Evolutionary conservation across 2,888 invertebrate species (phyloP), one percentile per base, ranked within the genome.

Genomic region (Rhyacophila evoluta): DNA sequence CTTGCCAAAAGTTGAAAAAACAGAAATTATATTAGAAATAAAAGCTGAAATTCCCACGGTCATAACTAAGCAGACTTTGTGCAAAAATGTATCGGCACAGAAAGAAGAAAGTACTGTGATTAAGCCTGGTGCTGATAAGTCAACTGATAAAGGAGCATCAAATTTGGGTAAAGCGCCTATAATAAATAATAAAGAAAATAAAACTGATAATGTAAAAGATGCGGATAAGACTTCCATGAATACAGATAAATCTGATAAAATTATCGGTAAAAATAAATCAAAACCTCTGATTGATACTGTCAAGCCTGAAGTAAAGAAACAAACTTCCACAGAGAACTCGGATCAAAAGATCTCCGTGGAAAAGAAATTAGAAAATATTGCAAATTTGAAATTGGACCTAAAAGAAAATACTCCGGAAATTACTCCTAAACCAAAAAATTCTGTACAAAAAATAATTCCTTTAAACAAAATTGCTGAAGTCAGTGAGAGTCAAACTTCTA

Each of bases 1-100:
- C 11, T 70, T 33, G 55, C 55, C 55, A 55, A 55, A 55, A 55
- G 19, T 55, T n/a, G 67, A 74, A 74, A 74, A 74, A 55, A 15
- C 67, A 55, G 15, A 28, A 27, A 33, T 11, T 12, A 15, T 25
- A 29, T 33, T 70, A 11, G 33, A 33, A 28, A 70, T 33, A 70
- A 33, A 70, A 70, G 12, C 70, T 27, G 70, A 33, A 19, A 55
- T 55, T 10, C 55, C 55, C 55, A 25, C 55, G 55, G 55, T 19
- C 55, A 55, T 19, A 55, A 55, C 55, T 5, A 55, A 55, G 19
- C 19, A 19, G 55, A 25, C 55, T 55, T 19, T 19, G 55, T 55
- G 19, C 25, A 19, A 55, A 55, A 55, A 55, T 19, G 73, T 78
- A 36, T 11, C 74, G 29, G 71, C 25, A 29, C 41, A 33, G 25